These are phyloP conservation scores for Drosophila kuntzei DNA, from an alignment of 2,888 invertebrate species.

Conservation along the genomic window DNA sequence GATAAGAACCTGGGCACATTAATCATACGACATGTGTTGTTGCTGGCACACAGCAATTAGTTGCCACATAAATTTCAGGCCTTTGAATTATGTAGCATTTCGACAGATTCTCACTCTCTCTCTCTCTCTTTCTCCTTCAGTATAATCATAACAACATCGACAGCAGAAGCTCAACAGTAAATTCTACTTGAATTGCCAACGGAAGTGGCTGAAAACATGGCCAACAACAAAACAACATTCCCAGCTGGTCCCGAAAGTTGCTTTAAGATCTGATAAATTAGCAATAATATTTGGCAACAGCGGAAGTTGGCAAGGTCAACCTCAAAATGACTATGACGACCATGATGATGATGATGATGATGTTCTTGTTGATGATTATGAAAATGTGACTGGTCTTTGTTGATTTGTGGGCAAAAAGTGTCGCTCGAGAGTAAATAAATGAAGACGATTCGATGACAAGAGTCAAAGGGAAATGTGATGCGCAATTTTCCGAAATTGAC, in stretches of 20 bases:
- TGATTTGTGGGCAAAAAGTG: slow-evolving; percentile 43
- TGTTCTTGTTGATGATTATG: slow-evolving; percentile 16
- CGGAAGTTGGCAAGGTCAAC: slow-evolving; percentile 74
- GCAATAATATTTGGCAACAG: slow-evolving; percentile 67
- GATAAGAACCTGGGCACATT: slow-evolving; percentile 63
- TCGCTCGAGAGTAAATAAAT: slow-evolving; percentile 37
- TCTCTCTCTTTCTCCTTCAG: slow-evolving; percentile 12
- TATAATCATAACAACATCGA: slow-evolving; percentile 9
- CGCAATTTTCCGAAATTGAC: slow-evolving; percentile 56
- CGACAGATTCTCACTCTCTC: slow-evolving; percentile 23
- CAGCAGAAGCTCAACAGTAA: slow-evolving; percentile 48
- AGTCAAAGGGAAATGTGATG: slow-evolving; percentile 27
- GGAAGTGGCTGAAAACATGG: slow-evolving; percentile 61
- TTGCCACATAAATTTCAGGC: slow-evolving; percentile 59
- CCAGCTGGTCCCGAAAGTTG: slow-evolving; percentile 42
- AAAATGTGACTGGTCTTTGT: slow-evolving; percentile 35
- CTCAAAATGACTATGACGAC: slow-evolving; percentile 28
- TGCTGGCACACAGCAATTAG: slow-evolving; percentile 65
- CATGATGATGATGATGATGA: slow-evolving; percentile 21
- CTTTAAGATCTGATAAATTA: slow-evolving; percentile 67
- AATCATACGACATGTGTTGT: slow-evolving; percentile 78
- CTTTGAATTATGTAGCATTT: slow-evolving; percentile 67
- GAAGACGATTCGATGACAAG: slow-evolving; percentile 51
- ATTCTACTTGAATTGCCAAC: slow-evolving; percentile 65
- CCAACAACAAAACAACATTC: slow-evolving; percentile 31